Base-by-base conservation (phyloP, 2,797 vertebrate genomes). In the Coluber constrictor region DNA sequence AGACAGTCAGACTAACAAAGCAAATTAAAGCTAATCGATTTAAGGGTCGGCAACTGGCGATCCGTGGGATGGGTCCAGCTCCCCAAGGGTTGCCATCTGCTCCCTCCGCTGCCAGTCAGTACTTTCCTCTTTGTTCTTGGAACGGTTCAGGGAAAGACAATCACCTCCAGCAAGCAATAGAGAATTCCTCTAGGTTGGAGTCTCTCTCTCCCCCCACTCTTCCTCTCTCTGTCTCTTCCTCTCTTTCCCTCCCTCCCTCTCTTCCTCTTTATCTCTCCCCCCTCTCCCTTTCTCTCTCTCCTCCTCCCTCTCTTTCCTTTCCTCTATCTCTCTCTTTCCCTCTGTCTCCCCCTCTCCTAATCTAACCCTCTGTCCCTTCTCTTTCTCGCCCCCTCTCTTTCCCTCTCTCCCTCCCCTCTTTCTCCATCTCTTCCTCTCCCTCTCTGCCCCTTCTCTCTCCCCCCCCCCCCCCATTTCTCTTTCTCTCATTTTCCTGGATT, bases 1-100 rank as follows among this genome's bases (percentile, higher is more conserved):
- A 96, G 95, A 91, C 90, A 94, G 93, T 95, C 95, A 95, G 94
- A 54, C 95, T 95, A 87, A 61, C 94, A 93, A 94, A 93, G 86
- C 94, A 94, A 94, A 95, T 93, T 95, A 93, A 95, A 95, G 93
- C 87, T 93, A 94, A 95, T 93, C 94, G 95, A 94, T 93, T 90
- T 90, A 88, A 93, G 63, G 90, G 90, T 61, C 23, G 27, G 89
- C 83, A 70, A 87, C 89, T 88, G 83, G 83, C 61, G 1, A 86
- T 74, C 89, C 61, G 7, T 56, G 83, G 55, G 83, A 86, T 37
- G 89, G 43, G 5, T 43, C 86, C 12, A 7, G 23, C 47, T 88
- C 92, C 90, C 66, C 7, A 16, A 25, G 47, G 63, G 63, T n/a
- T 29, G n/a, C 90, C 66, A 74, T 91, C 66, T 91, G 66, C 43